Conservation (phyloP, 1,140 invertebrate species). For the Aphis gossypii region DNA sequence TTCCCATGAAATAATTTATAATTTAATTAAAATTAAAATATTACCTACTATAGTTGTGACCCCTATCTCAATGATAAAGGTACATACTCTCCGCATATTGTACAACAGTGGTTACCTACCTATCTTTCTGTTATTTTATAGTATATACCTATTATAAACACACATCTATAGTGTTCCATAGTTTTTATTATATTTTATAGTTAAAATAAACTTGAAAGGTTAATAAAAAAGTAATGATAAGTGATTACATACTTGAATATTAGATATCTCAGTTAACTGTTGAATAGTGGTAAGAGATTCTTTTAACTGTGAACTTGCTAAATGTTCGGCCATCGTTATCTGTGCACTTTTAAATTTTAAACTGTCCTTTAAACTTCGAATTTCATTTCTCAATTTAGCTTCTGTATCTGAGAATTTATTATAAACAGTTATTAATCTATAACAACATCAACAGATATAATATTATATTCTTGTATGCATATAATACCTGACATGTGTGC, state of each 20-base stretch:
- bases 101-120: no score
- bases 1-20: no score
- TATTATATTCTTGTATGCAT: neutral
- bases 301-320: neutral
- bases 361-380: neutral
- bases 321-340: neutral
- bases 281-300: neutral
- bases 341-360: neutral
- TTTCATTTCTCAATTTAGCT: neutral
- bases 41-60: no score
- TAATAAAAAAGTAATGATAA: no score
- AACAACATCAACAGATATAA: neutral
- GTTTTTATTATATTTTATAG: no score
- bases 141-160: no score
- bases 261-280: neutral
- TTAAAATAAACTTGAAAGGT: no score
- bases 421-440: neutral
- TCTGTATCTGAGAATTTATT: neutral
- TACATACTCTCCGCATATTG: no score
- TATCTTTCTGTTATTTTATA: no score
- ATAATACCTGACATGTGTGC: neutral
- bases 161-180: no score
- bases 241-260: conserved; percentile 1
- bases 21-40: no score
- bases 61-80: no score